A percentile compares a stretch with the other conserved stretches of the same genome.
Evolutionary conservation across 2,888 invertebrate genomes (phyloP).

Genomic region (Aphidoletes aphidimyza): DNA sequence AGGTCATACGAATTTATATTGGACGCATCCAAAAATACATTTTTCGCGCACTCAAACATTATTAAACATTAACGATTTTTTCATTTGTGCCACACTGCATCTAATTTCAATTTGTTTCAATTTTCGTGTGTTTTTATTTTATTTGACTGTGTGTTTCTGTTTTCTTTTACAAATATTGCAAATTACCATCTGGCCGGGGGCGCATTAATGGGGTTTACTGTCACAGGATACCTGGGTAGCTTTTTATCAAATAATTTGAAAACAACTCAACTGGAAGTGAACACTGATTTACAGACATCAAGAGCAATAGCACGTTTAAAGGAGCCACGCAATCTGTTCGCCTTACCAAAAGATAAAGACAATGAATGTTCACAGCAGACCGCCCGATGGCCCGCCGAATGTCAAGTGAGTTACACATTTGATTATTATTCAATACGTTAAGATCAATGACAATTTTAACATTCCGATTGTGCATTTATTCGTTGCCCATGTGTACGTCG

Average conservation of each 20-base stretch:
- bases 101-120: background rate
- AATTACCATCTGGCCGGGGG: too few relatives aligned
- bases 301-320: constrained; percentile 73
- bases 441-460: constrained; percentile 28
- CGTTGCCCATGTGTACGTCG: too few relatives aligned
- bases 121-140: background rate
- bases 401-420: constrained; percentile 75
- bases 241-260: constrained; percentile 69
- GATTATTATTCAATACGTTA: background rate
- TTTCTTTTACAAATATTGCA: background rate
- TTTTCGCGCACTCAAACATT: background rate
- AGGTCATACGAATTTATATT: background rate
- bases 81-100: background rate
- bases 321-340: constrained; percentile 78
- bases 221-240: constrained; percentile 66
- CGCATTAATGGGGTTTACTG: too few relatives aligned
- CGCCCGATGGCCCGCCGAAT: constrained; percentile 88
- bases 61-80: background rate
- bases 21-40: background rate
- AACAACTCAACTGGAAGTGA: constrained; percentile 76
- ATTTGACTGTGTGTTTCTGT: background rate
- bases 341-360: constrained; percentile 73
- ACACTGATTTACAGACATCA: constrained; percentile 74
- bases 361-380: constrained; percentile 80
- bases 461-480: too few relatives aligned